Evolutionary conservation across 2,797 vertebrate species (phyloP), one percentile per base, ranked within the genome.

Genomic region (Propithecus perrieri): DNA sequence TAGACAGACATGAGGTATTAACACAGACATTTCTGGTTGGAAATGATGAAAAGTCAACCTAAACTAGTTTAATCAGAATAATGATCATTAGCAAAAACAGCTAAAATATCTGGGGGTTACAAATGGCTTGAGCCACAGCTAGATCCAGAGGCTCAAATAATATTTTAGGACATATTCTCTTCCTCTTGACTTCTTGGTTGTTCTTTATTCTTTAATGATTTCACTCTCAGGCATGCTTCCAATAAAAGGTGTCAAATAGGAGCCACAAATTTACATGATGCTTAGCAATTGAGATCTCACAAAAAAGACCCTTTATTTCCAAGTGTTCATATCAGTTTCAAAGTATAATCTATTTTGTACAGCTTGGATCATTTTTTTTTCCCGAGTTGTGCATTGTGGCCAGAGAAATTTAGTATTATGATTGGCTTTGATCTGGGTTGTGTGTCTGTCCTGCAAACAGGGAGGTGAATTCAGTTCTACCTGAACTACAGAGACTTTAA

Each of bases 181-280:
- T 71, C 24, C 50, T 89, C 35, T 72, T 41, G 20, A 53, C 7
- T 72, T 94, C 26, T n/a, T 85, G 53, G 35, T 35, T 93, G 4
- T 74, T 90, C 46, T 93, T 95, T 59, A 55, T 20, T 72, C 41
- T 94, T 65, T 50, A 87, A 65, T 90, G 41, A 61, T 41, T 93
- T 83, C n/a, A 46, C 3, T 63, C 26, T 81, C 17, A 28, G 53
- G 30, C 17, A 85, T 24, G 13, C 24, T 65, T 85, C 33, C 61
- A 79, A 84, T 22, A 63, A 90, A 71, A 5, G 55, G 38, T 67
- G 55, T 7, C 46, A 85, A 85, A 75, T 65, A 26, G 0, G 20
- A 91, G 13, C 28, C 7, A 7, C 9, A 91, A 5, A 74, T 85
- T 93, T 85, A 95, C 48, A 81, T 7, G 10, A 86, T 80, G 26